Evolutionary conservation across 2,797 vertebrate species (phyloP).

Genomic region (Neosilurus mollespiculum): DNA sequence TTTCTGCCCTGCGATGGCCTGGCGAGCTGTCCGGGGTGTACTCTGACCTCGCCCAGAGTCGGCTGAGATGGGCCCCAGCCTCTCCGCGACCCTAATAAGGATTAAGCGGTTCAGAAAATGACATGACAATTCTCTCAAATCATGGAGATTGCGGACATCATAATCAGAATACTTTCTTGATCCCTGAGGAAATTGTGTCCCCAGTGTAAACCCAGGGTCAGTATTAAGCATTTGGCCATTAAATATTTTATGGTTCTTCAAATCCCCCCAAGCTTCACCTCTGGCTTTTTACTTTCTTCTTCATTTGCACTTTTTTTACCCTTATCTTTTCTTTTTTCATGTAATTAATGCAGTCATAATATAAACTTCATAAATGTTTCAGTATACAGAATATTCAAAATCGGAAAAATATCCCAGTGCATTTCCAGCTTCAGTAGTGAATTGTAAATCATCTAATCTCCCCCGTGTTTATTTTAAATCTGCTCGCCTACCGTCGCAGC

Average conservation of each 20-base stretch:
- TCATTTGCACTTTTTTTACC: not conserved
- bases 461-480: conserved; percentile 29
- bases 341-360: not conserved
- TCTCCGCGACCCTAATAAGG: no score
- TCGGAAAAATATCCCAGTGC: not conserved
- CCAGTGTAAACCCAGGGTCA: not conserved
- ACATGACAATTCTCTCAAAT: no score
- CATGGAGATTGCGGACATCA: no score
- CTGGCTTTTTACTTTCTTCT: not conserved
- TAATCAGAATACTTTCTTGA: no score
- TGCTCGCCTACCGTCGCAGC: conserved; percentile 28
- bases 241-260: not conserved
- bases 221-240: not conserved
- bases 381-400: not conserved
- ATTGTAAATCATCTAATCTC: conserved; percentile 39
- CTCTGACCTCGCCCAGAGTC: no score
- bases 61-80: no score
- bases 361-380: not conserved
- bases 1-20: no score
- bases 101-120: no score
- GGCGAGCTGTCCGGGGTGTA: no score
- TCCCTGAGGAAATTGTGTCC: no score
- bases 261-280: not conserved
- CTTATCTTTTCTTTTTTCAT: not conserved
- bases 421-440: conserved; percentile 28